phyloP scores from a whole-genome alignment of 2,113 vertebrate species.

The Marmota flaviventris region DNA sequence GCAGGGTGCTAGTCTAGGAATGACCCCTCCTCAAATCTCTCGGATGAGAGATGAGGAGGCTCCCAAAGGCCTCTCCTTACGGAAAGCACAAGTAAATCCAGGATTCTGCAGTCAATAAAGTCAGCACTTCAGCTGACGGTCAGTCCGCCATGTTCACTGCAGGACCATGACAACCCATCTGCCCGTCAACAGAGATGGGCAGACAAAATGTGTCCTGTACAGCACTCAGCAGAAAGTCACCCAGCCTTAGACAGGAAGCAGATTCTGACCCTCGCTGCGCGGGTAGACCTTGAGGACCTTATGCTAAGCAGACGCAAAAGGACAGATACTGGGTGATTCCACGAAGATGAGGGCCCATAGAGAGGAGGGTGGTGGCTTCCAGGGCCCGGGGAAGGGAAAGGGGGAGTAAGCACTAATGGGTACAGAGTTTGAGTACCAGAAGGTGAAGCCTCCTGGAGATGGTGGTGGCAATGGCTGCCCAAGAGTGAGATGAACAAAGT shows the following conservation, averaged over 20 bases:
- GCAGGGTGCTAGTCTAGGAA: neutral
- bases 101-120: neutral
- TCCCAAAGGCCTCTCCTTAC: neutral
- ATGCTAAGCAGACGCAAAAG: neutral
- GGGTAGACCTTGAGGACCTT: neutral
- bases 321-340: neutral
- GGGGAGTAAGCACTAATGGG: neutral
- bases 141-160: too few relatives aligned
- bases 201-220: neutral
- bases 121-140: neutral
- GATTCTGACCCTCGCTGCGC: neutral
- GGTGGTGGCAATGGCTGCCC: fast-evolving
- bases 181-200: too few relatives aligned
- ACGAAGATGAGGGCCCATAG: fast-evolving
- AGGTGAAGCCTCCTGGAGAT: neutral
- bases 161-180: too few relatives aligned
- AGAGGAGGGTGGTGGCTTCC: neutral
- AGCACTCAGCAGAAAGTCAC: too few relatives aligned
- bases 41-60: neutral
- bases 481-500: too few relatives aligned
- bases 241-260: neutral
- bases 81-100: neutral
- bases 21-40: neutral
- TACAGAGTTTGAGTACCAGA: neutral
- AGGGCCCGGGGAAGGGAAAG: fast-evolving